A percentile compares a stretch with the other conserved stretches of the same genome.
phyloP scores from a whole-genome alignment of 2,888 invertebrate genomes.

The Ophonus ardosiacus region DNA sequence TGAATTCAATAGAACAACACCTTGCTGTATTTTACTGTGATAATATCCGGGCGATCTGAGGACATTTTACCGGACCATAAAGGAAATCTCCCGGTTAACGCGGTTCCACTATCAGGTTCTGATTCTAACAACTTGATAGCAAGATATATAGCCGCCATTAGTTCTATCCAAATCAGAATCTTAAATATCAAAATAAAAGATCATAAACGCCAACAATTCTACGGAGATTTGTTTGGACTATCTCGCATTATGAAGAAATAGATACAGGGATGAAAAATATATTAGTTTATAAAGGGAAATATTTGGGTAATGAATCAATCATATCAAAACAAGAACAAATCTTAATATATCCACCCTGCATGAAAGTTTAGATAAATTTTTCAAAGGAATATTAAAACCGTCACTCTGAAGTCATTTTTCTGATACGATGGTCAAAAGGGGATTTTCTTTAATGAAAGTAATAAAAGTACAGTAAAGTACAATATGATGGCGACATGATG shows the following conservation, averaged over 20 bases:
- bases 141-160: conserved; percentile 43
- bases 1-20: conserved; percentile 8
- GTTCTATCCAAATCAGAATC: conserved; percentile 50
- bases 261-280: neutral
- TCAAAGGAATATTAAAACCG: too few species aligned
- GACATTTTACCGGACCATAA: conserved; percentile 36
- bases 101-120: conserved; percentile 32
- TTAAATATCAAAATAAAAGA: conserved; percentile 50
- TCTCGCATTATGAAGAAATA: conserved; percentile 5
- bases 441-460: neutral
- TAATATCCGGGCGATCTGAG: conserved; percentile 13
- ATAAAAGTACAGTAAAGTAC: too few species aligned
- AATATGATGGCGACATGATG: too few species aligned
- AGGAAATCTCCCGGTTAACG: conserved; percentile 30
- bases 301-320: too few species aligned
- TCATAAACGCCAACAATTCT: conserved; percentile 42
- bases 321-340: too few species aligned
- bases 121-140: conserved; percentile 39
- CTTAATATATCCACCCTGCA: too few species aligned
- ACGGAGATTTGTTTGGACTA: neutral
- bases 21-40: neutral
- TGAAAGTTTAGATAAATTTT: too few species aligned
- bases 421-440: too few species aligned
- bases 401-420: too few species aligned
- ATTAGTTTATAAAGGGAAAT: neutral